A percentile compares a stretch with the other conserved stretches of the same genome.
Evolutionary conservation across 37 sponge, comb jelly and placozoan species (phyloP).

Genomic region (Hexactinellida sp.): DNA sequence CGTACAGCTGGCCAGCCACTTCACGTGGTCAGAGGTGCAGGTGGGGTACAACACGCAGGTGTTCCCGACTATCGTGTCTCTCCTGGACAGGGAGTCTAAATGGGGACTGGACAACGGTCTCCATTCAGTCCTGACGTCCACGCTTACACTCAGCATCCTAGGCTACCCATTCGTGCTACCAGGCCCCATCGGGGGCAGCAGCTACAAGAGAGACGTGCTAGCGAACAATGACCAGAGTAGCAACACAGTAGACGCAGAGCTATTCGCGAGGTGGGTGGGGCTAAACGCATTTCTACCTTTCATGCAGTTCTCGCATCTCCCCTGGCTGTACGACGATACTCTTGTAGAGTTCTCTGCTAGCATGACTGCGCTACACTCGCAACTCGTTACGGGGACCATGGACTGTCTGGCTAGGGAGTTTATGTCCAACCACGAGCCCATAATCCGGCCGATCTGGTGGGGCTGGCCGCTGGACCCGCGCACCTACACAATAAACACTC

Average conservation of each 20-base stretch:
- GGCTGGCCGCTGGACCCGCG: conserved; percentile 21
- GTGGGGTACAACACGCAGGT: conserved; percentile 64
- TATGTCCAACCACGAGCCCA: conserved; percentile 28
- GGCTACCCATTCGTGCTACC: conserved; percentile 74
- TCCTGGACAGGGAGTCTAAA: conserved; percentile 32
- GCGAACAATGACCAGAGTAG: neutral
- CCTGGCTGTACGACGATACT: conserved; percentile 30
- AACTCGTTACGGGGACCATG: neutral
- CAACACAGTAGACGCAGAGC: conserved; percentile 5
- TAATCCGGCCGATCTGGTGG: conserved; percentile 89
- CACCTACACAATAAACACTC: conserved; percentile 30
- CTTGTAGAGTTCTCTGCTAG: conserved; percentile 15
- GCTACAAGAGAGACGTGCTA: neutral
- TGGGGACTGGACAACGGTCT: conserved; percentile 60
- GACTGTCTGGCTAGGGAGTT: conserved; percentile 17
- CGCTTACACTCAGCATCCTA: conserved; percentile 47
- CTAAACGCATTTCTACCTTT: conserved; percentile 54
- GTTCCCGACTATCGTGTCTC: conserved; percentile 31
- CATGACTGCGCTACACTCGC: conserved; percentile 26
- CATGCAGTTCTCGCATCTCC: conserved; percentile 66
- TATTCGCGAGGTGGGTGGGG: conserved; percentile 71
- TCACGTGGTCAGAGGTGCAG: conserved; percentile 29
- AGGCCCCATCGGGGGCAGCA: conserved; percentile 52
- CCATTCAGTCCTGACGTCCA: conserved; percentile 47
- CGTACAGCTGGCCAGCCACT: conserved; percentile 27